Evolutionary conservation across 1,140 invertebrate species (phyloP), one percentile per base, ranked within the genome.

Genomic region (Lasioglossum albipes): DNA sequence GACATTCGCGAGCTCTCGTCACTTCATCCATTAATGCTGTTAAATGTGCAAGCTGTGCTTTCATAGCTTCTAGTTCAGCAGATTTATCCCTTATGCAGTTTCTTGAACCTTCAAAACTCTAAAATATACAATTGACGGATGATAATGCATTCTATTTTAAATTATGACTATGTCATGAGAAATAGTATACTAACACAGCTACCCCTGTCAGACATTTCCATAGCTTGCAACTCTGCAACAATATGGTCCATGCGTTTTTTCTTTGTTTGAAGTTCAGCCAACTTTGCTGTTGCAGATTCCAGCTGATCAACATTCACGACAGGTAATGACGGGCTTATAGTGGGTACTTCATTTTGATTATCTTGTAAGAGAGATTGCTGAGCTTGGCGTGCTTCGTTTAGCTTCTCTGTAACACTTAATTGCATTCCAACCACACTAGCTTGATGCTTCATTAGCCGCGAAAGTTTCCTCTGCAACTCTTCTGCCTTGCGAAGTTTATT

Each of bases 231-330:
- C 76, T 93, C 92, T n/a, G 92, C 88, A 45, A 93, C 89, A 41
- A 94, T 83, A 36, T 91, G 91, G 79, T 93, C 93, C 92, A 94
- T 93, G 45, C 90, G 90, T 65, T 90, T 89, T 65, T 94, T 93
- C 36, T 93, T 94, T 52, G 84, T 88, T 75, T 93, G 91, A 7
- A 93, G 85, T 59, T 91, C 88, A 10, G 88, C 89, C 7, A 94
- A 84, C 84, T 93, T 94, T 41, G 87, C 87, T 57, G 93, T 92
- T 81, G 92, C 90, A 0, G 89, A 84, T 72, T 91, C 89, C 5
- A 93, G 83, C 59, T 90, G 86, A 9, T 92, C 91, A 13, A 89
- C 81, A 22, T 91, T 88, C 4, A 69, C 57, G 13, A 49, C 45
- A 0, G 86, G 70, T 45, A 83, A 75, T 27, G 88, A 83, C 7